These are phyloP conservation scores for Syrmaticus mikado DNA, from an alignment of 2,113 vertebrate species.

Conservation along the genomic window DNA sequence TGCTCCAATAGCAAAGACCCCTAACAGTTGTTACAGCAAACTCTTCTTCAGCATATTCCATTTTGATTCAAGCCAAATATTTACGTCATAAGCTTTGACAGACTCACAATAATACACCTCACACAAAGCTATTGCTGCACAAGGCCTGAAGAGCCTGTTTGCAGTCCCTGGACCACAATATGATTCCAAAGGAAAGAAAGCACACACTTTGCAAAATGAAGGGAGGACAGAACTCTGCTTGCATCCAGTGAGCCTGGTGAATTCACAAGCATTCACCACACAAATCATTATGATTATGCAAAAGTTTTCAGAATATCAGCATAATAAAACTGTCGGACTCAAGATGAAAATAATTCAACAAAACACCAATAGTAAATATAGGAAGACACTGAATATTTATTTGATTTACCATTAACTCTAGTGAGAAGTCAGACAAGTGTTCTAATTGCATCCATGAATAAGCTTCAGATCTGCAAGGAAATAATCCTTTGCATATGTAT, in stretches of 20 bases:
- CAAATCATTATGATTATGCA: rapidly evolving
- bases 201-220: not conserved
- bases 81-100: not conserved
- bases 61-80: not conserved
- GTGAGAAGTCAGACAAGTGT: slow-evolving; percentile 14
- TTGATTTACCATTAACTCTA: slow-evolving; percentile 34
- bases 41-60: not conserved
- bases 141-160: not conserved
- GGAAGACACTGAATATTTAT: slow-evolving; percentile 5
- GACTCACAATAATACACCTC: no score
- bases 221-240: not conserved
- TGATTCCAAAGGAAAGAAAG: not conserved
- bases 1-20: not conserved
- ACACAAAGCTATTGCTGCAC: not conserved
- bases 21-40: not conserved
- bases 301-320: not conserved
- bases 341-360: not conserved
- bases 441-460: slow-evolving; percentile 19
- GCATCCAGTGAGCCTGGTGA: not conserved
- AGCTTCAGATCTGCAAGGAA: slow-evolving; percentile 18
- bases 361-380: slow-evolving; percentile 16
- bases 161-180: not conserved
- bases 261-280: not conserved
- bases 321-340: not conserved
- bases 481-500: not conserved